Conservation (phyloP, 2,888 invertebrate genomes). For the Copidosoma aretas region DNA sequence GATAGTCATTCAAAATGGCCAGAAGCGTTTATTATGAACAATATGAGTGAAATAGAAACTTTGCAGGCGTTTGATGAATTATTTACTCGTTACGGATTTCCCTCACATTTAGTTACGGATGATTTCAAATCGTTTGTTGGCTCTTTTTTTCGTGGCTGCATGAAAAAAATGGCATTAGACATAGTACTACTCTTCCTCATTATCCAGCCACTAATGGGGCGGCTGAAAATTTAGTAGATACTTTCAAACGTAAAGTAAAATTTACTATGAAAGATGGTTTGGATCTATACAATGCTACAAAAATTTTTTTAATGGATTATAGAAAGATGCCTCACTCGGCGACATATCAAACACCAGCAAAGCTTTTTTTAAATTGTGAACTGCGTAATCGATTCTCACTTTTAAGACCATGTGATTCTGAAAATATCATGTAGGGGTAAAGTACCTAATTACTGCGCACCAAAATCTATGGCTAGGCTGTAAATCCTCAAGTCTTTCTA, state of each 20-base stretch:
- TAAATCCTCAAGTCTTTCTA: too few species aligned
- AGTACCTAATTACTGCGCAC: too few species aligned
- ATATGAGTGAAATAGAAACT: too few species aligned
- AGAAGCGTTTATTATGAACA: too few species aligned
- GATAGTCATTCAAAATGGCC: too few species aligned
- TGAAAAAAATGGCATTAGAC: constrained; percentile 39
- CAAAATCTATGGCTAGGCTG: too few species aligned
- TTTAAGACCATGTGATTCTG: constrained; percentile 21
- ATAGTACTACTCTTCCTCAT: constrained; percentile 39
- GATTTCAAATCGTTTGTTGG: too few species aligned
- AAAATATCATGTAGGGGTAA: constrained; percentile 3
- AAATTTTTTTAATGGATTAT: constrained; percentile 39
- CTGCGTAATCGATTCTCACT: constrained; percentile 32
- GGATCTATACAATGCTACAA: constrained; percentile 19
- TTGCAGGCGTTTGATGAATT: too few species aligned
- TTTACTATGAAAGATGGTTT: constrained; percentile 23
- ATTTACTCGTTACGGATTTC: too few species aligned
- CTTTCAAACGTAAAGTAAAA: constrained; percentile 33
- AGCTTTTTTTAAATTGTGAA: constrained; percentile 26
- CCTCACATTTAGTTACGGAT: too few species aligned
- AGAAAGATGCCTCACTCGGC: constrained; percentile 34
- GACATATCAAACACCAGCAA: constrained; percentile 36
- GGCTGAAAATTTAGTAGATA: constrained; percentile 39
- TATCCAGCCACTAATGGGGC: constrained; percentile 19
- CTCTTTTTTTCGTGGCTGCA: too few species aligned